Conservation (phyloP, 2,797 vertebrate species). For the Delichon dasypus region DNA sequence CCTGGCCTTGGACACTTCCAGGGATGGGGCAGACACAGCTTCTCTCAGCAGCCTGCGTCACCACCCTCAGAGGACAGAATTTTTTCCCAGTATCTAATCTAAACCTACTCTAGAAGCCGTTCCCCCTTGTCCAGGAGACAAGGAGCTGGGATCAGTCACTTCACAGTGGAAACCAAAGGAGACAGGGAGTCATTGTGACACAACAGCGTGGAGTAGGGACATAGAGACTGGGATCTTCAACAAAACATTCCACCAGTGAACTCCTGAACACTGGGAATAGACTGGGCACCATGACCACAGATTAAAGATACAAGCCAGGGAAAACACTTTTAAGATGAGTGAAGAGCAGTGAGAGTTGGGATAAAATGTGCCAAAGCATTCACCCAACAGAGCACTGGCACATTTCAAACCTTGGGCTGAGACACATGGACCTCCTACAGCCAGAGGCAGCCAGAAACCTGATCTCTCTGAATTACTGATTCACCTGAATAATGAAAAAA, state of each 20-base stretch:
- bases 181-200: fast-evolving
- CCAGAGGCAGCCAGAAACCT: background rate
- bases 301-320: background rate
- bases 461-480: background rate
- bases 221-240: background rate
- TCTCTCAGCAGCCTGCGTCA: background rate
- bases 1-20: background rate
- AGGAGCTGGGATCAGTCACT: background rate
- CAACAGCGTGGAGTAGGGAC: fast-evolving
- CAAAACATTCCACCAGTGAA: background rate
- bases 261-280: background rate
- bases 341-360: background rate
- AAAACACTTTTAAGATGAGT: background rate
- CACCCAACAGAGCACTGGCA: background rate
- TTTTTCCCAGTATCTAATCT: background rate
- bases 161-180: background rate
- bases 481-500: background rate
- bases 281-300: background rate
- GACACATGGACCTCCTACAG: fast-evolving
- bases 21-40: background rate
- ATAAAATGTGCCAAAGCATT: background rate
- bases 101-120: background rate
- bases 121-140: background rate
- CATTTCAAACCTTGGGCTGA: background rate
- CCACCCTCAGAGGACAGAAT: background rate